Conservation (phyloP, 1,140 invertebrate species). For the Panulirus ornatus region DNA sequence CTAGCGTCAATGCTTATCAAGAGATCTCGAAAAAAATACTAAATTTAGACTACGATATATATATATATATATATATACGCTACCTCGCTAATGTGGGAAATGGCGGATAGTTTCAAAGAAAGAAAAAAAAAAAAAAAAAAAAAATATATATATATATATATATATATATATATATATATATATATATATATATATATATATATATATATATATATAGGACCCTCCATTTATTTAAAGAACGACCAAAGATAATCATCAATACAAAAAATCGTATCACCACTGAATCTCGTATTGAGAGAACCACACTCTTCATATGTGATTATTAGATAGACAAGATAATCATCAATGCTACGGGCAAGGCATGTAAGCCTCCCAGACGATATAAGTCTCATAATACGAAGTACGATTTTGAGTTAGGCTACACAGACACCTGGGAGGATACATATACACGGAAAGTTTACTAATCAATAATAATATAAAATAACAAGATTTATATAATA, state of each 20-base stretch:
- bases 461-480: no score
- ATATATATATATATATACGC: no score
- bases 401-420: no score
- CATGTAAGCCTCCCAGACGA: no score
- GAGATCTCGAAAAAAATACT: neutral
- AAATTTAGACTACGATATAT: no score
- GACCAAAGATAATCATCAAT: neutral
- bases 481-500: no score
- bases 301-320: neutral
- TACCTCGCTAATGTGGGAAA: no score
- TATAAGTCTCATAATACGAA: no score
- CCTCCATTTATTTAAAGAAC: neutral
- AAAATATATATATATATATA: conserved; percentile 11
- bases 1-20: no score
- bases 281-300: neutral
- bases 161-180: conserved; percentile 5
- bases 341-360: neutral
- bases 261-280: neutral
- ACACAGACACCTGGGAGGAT: no score
- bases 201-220: neutral
- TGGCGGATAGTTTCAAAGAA: no score
- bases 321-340: neutral
- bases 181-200: conserved; percentile 6
- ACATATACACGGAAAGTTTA: no score
- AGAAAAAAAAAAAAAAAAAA: neutral